phyloP scores from a whole-genome alignment of 2,113 vertebrate genomes.

The Phrynosoma blainvillii region DNA sequence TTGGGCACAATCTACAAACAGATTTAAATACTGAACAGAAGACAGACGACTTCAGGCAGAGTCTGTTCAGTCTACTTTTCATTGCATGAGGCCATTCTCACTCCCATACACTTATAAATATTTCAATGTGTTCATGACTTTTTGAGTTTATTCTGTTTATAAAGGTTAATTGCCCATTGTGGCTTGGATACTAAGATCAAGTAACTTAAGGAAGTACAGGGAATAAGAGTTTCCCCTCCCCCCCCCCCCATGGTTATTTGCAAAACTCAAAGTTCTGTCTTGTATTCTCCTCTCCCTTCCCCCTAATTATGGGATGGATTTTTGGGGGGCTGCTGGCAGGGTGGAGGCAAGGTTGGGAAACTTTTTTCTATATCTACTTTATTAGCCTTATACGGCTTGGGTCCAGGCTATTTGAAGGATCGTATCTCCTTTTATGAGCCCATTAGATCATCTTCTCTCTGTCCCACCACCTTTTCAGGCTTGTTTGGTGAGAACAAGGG shows the following conservation, averaged over 20 bases:
- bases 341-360: neutral
- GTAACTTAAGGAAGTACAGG: neutral
- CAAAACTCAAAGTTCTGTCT: neutral
- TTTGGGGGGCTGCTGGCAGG: neutral
- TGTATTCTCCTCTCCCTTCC: no score
- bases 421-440: no score
- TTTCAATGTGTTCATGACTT: neutral
- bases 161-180: neutral
- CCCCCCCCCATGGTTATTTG: no score
- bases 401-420: no score
- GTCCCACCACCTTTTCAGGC: no score
- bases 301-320: neutral
- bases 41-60: neutral
- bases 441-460: no score
- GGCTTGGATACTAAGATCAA: neutral
- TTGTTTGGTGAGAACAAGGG: no score
- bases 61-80: neutral
- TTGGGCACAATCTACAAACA: neutral
- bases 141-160: neutral
- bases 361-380: no score
- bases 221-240: neutral
- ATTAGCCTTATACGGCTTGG: no score
- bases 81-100: neutral
- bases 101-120: neutral
- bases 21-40: no score